These are phyloP conservation scores for Microctenopoma steveboyesi DNA, from an alignment of 2,797 vertebrate species.

Conservation along the genomic window DNA sequence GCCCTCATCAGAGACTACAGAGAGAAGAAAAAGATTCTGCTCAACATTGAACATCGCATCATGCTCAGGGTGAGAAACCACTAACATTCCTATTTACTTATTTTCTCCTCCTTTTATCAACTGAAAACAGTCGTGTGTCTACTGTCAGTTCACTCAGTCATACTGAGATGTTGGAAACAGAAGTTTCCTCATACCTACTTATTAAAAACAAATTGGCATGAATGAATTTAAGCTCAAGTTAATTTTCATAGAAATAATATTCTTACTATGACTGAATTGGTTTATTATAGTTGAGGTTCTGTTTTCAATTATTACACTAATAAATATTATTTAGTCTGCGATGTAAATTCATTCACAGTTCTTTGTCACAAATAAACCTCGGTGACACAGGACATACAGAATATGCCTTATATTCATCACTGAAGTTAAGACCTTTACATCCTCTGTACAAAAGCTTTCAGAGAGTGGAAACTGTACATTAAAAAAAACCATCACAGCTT, in stretches of 20 bases:
- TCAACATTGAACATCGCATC: slow-evolving; percentile 99
- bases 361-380: slow-evolving; percentile 26
- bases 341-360: slow-evolving; percentile 39
- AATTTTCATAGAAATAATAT: slow-evolving; percentile 12
- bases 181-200: slow-evolving; percentile 2
- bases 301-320: slow-evolving; percentile 42
- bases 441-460: neutral
- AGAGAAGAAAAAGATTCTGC: slow-evolving; percentile 98
- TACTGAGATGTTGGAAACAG: neutral
- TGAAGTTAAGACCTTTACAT: slow-evolving; percentile 11
- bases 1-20: slow-evolving; percentile 98
- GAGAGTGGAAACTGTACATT: neutral
- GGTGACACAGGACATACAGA: slow-evolving; percentile 13
- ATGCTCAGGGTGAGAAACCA: slow-evolving; percentile 91
- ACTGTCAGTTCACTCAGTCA: slow-evolving; percentile 1
- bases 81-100: neutral
- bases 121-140: neutral
- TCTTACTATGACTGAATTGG: slow-evolving; percentile 18
- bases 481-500: neutral
- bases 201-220: slow-evolving; percentile 5
- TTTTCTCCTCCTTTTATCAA: neutral
- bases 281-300: slow-evolving; percentile 47
- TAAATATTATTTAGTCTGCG: slow-evolving; percentile 38
- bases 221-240: slow-evolving; percentile 17
- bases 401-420: neutral